These are phyloP conservation scores for Sarcophaga carnaria DNA, from an alignment of 2,888 invertebrate species.

Conservation along the genomic window DNA sequence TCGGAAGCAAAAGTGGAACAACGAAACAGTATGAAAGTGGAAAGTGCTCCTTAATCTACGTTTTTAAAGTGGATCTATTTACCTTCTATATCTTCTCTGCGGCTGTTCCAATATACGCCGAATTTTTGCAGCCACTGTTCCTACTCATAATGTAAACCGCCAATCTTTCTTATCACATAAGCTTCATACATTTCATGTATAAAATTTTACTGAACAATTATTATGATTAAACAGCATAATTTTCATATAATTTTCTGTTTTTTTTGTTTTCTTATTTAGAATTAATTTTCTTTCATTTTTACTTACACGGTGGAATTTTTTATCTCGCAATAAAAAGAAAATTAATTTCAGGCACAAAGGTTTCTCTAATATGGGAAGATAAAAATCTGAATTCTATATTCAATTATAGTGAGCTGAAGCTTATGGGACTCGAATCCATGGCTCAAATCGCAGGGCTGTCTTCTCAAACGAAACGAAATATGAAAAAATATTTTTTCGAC, in stretches of 20 bases:
- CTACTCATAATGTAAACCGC: neutral
- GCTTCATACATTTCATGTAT: neutral
- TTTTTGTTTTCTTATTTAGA: neutral
- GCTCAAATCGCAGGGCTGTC: no score
- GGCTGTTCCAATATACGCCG: no score
- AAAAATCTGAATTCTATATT: no score
- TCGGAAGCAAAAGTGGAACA: neutral
- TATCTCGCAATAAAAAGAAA: constrained; percentile 2
- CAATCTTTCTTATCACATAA: neutral
- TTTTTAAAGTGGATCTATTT: no score
- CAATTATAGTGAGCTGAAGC: no score
- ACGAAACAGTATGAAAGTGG: neutral
- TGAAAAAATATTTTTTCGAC: no score
- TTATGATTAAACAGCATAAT: constrained; percentile 37
- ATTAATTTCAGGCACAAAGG: neutral
- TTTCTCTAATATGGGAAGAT: no score
- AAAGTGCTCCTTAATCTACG: no score
- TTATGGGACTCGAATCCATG: no score
- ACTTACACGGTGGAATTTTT: neutral
- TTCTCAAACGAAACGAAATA: no score
- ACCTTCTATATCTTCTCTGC: no score
- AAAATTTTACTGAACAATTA: constrained; percentile 7
- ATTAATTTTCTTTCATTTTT: neutral
- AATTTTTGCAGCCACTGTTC: neutral
- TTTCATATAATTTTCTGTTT: constrained; percentile 18